Evolutionary conservation across 2,888 invertebrate species (phyloP).

Genomic region (Invenusta paracnida): DNA sequence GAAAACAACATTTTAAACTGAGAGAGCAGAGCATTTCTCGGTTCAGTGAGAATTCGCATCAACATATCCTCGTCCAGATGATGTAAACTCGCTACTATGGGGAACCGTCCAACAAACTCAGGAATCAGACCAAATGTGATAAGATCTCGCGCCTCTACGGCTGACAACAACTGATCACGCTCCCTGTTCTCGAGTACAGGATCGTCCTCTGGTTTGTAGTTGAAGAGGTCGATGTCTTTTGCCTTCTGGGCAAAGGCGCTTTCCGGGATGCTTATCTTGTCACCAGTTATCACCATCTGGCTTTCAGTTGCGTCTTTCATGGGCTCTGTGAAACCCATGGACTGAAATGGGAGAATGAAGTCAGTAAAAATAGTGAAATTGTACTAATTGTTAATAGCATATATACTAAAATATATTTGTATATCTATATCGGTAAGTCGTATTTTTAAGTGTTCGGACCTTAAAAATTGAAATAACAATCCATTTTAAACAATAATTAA

Average conservation of each 20-base stretch:
- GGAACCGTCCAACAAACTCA: constrained; percentile 68
- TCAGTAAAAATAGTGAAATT: no score
- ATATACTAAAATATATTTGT: no score
- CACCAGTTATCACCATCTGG: no score
- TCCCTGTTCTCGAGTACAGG: constrained; percentile 48
- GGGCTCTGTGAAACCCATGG: neutral
- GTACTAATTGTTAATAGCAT: no score
- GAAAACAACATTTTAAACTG: constrained; percentile 90
- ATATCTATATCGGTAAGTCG: no score
- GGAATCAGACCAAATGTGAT: constrained; percentile 79
- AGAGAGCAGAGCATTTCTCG: constrained; percentile 89
- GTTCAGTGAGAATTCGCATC: constrained; percentile 90
- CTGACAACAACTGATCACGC: constrained; percentile 64
- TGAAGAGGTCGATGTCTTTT: neutral
- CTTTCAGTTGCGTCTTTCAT: no score
- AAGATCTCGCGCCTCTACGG: constrained; percentile 87
- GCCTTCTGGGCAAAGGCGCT: neutral
- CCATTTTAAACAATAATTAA: no score
- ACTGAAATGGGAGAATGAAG: neutral
- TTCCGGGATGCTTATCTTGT: neutral
- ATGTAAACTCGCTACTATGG: constrained; percentile 94
- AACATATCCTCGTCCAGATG: constrained; percentile 83
- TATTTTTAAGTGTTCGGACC: no score
- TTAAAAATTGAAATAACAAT: no score
- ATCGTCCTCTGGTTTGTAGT: constrained; percentile 49